Conservation (phyloP, 1,140 invertebrate species). For the Trialeurodes vaporariorum region DNA sequence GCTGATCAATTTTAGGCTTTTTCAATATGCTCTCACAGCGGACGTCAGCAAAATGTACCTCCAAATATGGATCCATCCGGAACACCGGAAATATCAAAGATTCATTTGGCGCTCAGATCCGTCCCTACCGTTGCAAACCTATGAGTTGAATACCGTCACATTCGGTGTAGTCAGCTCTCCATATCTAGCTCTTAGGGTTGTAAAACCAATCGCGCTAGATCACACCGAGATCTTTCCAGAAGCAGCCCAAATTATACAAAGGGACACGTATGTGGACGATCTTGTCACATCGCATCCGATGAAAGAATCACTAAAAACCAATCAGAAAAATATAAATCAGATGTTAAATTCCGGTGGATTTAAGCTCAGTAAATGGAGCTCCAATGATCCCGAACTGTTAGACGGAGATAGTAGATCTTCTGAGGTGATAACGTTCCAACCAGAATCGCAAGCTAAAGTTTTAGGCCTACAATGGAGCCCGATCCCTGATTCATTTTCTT, state of each 20-base stretch:
- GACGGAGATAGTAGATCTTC: not conserved
- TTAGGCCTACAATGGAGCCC: not conserved
- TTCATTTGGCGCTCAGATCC: constrained; percentile 24
- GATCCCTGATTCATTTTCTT: not conserved
- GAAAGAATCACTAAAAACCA: not conserved
- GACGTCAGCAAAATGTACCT: not conserved
- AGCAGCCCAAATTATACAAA: constrained; percentile 24
- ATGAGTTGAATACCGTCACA: constrained; percentile 30
- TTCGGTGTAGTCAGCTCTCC: constrained; percentile 30
- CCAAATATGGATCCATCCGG: constrained; percentile 2
- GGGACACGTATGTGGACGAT: constrained; percentile 38
- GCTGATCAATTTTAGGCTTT: not conserved
- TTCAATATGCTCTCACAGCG: not conserved
- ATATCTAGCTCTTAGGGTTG: constrained; percentile 28
- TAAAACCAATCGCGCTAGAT: constrained; percentile 29
- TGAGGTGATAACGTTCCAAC: not conserved
- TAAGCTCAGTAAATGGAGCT: not conserved
- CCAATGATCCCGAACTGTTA: not conserved
- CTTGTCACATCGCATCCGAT: constrained; percentile 2
- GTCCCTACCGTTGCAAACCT: constrained; percentile 21
- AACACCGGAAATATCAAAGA: constrained; percentile 25
- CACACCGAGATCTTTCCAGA: constrained; percentile 21
- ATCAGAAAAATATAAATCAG: not conserved
- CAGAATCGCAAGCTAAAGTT: not conserved
- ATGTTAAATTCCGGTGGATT: constrained; percentile 1